These are phyloP conservation scores for Microcaecilia unicolor DNA, from an alignment of 2,797 vertebrate genomes.

Conservation along the genomic window DNA sequence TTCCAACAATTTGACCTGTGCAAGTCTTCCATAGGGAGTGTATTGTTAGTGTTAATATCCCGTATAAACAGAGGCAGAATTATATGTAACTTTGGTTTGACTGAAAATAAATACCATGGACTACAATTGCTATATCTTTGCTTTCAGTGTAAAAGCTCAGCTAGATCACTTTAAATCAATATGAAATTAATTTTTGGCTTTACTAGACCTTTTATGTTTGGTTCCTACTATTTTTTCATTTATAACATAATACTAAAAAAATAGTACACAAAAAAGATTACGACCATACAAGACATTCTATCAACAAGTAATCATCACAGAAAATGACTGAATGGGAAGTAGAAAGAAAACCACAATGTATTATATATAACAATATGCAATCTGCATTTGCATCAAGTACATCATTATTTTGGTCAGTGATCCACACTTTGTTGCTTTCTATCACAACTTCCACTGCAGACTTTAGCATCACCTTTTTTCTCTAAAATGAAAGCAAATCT, in stretches of 20 bases:
- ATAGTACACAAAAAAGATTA: conserved; percentile 77
- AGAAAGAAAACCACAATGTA: conserved; percentile 53
- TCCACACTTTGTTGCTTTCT: conserved; percentile 89
- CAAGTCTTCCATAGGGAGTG: conserved; percentile 75
- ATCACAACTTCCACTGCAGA: conserved; percentile 67
- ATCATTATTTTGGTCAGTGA: conserved; percentile 94
- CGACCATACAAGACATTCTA: conserved; percentile 84
- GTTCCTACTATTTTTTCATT: conserved; percentile 91
- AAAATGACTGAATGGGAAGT: conserved; percentile 65
- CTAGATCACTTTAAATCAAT: conserved; percentile 94
- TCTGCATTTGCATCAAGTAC: conserved; percentile 95
- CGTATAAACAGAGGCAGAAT: conserved; percentile 98
- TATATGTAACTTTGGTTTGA: conserved; percentile 99
- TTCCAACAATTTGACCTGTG: conserved; percentile 71
- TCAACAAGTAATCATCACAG: conserved; percentile 85
- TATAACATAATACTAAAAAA: conserved; percentile 82
- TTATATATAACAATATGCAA: conserved; percentile 82
- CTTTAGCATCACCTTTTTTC: conserved; percentile 69
- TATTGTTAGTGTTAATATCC: conserved; percentile 84
- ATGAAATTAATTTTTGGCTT: conserved; percentile 99
- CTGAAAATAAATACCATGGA: conserved; percentile 96
- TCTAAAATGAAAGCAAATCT: conserved; percentile 72
- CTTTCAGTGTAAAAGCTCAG: conserved; percentile 90
- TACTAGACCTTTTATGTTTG: conserved; percentile 99
- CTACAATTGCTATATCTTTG: conserved; percentile 96